phyloP scores from a whole-genome alignment of 2,113 vertebrate genomes.

The Prionailurus bengalensis region DNA sequence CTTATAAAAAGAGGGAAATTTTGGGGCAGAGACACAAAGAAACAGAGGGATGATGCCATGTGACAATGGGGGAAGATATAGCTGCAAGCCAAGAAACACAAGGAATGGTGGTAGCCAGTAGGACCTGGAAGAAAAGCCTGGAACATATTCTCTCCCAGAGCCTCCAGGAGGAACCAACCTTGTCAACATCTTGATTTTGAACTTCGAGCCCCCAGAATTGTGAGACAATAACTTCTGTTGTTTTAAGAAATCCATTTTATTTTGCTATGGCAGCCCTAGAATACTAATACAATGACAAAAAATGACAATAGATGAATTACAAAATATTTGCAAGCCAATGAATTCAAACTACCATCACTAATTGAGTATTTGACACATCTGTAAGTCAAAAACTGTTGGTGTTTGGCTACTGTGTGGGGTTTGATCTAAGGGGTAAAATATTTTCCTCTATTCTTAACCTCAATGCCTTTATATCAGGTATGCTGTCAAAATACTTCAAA shows the following conservation, averaged over 20 bases:
- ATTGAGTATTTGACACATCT: conserved; percentile 10
- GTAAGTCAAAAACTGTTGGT: not conserved
- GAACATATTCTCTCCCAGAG: not conserved
- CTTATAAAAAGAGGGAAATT: not conserved
- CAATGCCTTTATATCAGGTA: not conserved
- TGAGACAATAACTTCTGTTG: not conserved
- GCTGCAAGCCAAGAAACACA: not conserved
- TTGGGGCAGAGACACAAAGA: not conserved
- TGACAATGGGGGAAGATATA: not conserved
- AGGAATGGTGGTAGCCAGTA: not conserved
- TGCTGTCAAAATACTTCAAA: not conserved
- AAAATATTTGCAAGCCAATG: conserved; percentile 2
- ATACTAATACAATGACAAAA: not conserved
- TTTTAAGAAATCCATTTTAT: not conserved
- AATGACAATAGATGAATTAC: not conserved
- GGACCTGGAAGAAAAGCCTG: not conserved
- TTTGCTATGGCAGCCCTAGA: not conserved
- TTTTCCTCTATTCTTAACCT: not conserved
- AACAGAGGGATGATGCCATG: not conserved
- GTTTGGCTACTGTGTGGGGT: not conserved
- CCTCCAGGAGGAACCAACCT: not conserved
- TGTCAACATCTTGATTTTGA: not conserved
- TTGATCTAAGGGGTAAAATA: not conserved
- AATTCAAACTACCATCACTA: not conserved
- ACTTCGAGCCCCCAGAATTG: not conserved